phyloP scores from a whole-genome alignment of 92 coral and sea anemone genomes.

The Epizoanthus rinbou region DNA sequence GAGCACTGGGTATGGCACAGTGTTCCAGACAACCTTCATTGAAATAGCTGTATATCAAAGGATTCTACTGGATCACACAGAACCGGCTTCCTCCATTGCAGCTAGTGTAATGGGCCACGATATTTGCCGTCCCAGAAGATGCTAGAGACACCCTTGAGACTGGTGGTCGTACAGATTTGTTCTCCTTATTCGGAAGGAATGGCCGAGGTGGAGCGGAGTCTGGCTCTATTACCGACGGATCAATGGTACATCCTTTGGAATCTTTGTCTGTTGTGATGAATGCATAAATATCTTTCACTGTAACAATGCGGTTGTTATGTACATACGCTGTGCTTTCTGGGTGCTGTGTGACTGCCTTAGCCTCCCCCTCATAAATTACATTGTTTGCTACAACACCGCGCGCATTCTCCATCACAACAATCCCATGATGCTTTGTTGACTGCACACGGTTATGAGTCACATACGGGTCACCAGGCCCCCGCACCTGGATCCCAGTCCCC shows the following conservation, averaged over 20 bases:
- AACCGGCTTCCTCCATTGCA: constrained; percentile 87
- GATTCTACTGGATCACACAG: constrained; percentile 76
- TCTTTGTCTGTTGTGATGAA: constrained; percentile 55
- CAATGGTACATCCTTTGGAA: constrained; percentile 50
- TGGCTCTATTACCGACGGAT: constrained; percentile 58
- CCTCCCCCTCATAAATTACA: constrained; percentile 66
- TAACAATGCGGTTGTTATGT: constrained; percentile 68
- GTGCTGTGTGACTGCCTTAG: constrained; percentile 63
- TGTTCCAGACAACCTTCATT: too few relatives aligned
- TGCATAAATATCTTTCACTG: constrained; percentile 59
- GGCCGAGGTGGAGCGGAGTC: constrained; percentile 75
- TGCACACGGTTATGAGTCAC: constrained; percentile 86
- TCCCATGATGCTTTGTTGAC: constrained; percentile 75
- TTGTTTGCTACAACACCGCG: constrained; percentile 87
- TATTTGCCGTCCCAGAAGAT: constrained; percentile 50
- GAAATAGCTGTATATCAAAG: background rate
- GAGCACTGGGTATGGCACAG: too few relatives aligned
- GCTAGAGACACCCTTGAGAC: constrained; percentile 51
- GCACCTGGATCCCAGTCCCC: constrained; percentile 74
- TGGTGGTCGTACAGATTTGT: constrained; percentile 60
- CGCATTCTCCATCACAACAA: constrained; percentile 80
- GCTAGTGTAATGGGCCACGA: constrained; percentile 63
- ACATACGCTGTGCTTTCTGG: constrained; percentile 82
- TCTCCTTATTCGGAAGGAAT: constrained; percentile 54
- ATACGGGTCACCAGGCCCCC: constrained; percentile 97